phyloP scores from a whole-genome alignment of 2,888 invertebrate species.

The Scrobipalpa costella region DNA sequence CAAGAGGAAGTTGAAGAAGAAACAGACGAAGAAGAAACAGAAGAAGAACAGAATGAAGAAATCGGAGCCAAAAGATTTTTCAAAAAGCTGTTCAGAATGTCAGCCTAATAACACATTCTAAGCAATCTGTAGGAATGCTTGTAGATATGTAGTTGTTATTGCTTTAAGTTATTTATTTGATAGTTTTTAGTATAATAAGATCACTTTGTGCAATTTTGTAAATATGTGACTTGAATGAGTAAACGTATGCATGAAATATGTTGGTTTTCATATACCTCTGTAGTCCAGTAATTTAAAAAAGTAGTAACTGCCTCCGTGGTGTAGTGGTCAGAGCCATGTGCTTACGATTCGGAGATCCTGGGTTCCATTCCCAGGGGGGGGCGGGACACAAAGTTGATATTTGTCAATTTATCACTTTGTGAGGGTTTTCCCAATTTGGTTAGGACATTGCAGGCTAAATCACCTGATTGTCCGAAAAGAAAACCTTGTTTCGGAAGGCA shows the following conservation, averaged over 20 bases:
- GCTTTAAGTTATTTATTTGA: slow-evolving; percentile 32
- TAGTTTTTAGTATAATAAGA: slow-evolving; percentile 33
- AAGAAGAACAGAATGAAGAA: background rate
- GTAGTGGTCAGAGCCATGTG: too few relatives aligned
- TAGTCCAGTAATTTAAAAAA: background rate
- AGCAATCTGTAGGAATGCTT: slow-evolving; percentile 15
- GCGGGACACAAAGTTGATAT: too few relatives aligned
- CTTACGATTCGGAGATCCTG: too few relatives aligned
- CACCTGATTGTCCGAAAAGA: too few relatives aligned
- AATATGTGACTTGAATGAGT: slow-evolving; percentile 46
- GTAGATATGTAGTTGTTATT: slow-evolving; percentile 15
- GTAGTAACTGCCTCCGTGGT: too few relatives aligned
- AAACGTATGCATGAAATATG: slow-evolving; percentile 9
- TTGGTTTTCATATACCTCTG: background rate
- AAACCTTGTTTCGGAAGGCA: too few relatives aligned
- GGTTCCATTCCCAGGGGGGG: too few relatives aligned
- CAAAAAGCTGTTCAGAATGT: slow-evolving; percentile 12
- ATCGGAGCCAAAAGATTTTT: background rate
- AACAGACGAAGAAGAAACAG: slow-evolving; percentile 1
- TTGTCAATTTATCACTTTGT: too few relatives aligned
- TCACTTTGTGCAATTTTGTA: slow-evolving; percentile 58
- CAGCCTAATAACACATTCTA: slow-evolving; percentile 17
- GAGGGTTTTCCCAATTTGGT: too few relatives aligned
- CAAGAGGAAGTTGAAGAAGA: slow-evolving; percentile 4
- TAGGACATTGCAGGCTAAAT: too few relatives aligned